Percentiles rank a stretch among this genome's conserved stretches.
Conservation (phyloP, 2,113 vertebrate species). For the Corapipo altera region DNA sequence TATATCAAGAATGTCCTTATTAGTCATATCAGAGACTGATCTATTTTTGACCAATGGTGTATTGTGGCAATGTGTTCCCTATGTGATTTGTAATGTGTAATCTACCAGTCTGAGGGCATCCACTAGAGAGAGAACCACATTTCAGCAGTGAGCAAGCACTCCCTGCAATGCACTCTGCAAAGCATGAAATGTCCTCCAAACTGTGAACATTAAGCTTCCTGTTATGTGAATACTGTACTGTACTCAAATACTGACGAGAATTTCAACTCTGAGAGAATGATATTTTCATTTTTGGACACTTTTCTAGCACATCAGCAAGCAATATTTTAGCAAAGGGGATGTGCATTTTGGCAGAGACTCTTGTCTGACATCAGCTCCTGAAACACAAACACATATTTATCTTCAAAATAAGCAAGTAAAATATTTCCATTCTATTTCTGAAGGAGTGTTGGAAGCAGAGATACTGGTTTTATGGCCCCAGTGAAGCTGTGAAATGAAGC, state of each 20-base stretch:
- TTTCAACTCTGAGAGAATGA: background rate
- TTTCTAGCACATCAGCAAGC: slow-evolving; percentile 17
- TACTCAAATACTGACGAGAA: slow-evolving; percentile 13
- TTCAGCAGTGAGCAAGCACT: background rate
- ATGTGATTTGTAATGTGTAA: background rate
- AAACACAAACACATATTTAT: slow-evolving; percentile 61
- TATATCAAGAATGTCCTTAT: background rate
- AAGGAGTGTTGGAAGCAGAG: background rate
- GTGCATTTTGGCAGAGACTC: slow-evolving; percentile 12
- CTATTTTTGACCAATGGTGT: background rate
- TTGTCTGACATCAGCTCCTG: slow-evolving; percentile 54
- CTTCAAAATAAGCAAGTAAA: slow-evolving; percentile 54
- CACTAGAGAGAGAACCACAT: background rate
- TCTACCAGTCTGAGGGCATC: background rate
- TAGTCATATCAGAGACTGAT: background rate
- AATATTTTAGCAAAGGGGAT: slow-evolving; percentile 46
- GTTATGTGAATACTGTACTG: background rate
- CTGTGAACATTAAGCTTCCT: background rate
- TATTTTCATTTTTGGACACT: slow-evolving; percentile 21
- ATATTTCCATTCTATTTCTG: slow-evolving; percentile 19
- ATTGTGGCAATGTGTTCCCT: background rate
- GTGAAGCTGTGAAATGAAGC: background rate
- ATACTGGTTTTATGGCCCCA: background rate
- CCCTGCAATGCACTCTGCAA: background rate
- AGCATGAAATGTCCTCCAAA: background rate